phyloP scores from a whole-genome alignment of 2,888 invertebrate genomes.

The Notodonta dromedarius region DNA sequence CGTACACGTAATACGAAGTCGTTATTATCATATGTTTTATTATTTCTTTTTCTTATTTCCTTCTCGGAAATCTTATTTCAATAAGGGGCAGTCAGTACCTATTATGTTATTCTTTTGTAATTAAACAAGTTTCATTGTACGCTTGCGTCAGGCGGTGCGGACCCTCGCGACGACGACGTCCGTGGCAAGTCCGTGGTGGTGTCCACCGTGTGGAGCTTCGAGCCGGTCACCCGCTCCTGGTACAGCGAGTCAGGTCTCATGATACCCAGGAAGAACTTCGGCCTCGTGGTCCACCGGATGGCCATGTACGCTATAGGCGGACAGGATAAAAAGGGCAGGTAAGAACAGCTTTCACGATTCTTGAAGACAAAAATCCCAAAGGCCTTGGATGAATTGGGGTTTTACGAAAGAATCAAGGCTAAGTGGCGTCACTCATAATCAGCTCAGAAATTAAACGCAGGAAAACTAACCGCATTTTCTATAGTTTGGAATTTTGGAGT shows the following conservation, averaged over 20 bases:
- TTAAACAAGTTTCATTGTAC: conserved; percentile 8
- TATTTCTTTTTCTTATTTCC: too few species aligned
- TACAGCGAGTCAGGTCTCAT: conserved; percentile 85
- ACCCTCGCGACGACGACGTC: conserved; percentile 85
- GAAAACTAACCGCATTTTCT: too few species aligned
- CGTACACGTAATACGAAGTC: too few species aligned
- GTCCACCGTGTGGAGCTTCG: conserved; percentile 88
- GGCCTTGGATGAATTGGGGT: too few species aligned
- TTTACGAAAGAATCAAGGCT: too few species aligned
- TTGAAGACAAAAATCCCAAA: not conserved
- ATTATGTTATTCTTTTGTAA: not conserved
- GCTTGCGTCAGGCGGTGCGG: conserved; percentile 83
- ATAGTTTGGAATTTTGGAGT: too few species aligned
- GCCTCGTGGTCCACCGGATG: conserved; percentile 86
- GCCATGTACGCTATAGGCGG: conserved; percentile 90
- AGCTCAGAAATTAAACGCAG: too few species aligned
- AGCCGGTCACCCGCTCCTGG: conserved; percentile 87
- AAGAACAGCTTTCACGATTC: conserved; percentile 12
- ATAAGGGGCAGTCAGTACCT: too few species aligned
- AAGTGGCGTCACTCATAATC: too few species aligned
- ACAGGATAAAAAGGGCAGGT: conserved; percentile 86
- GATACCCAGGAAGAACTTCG: conserved; percentile 87
- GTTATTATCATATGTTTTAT: too few species aligned
- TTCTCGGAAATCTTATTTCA: too few species aligned
- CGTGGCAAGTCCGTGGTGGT: conserved; percentile 84